Conservation (phyloP, 2,888 invertebrate species). For the Drosophila monieri region DNA sequence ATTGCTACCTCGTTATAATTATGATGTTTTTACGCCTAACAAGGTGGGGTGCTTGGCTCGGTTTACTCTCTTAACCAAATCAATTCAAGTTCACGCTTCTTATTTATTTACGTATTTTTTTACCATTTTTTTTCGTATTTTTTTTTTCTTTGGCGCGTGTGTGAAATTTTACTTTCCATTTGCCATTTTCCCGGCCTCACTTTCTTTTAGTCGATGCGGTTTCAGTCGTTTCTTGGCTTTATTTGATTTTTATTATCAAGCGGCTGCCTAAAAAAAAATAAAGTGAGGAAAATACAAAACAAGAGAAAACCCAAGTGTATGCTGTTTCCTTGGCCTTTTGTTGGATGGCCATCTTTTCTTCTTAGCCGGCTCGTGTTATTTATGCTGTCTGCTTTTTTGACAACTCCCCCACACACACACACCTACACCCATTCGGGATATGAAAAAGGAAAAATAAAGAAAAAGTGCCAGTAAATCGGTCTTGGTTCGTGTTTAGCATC, state of each 20-base stretch:
- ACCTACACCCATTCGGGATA: constrained; percentile 5
- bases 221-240: constrained; percentile 55
- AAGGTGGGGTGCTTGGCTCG: constrained; percentile 14
- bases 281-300: constrained; percentile 12
- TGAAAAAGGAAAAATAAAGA: constrained; percentile 37
- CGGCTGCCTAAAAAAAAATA: constrained; percentile 16
- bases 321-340: constrained; percentile 18
- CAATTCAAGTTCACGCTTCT: constrained; percentile 76
- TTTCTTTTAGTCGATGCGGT: constrained; percentile 41
- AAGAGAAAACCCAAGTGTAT: constrained; percentile 22
- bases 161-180: constrained; percentile 49
- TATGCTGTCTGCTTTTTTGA: constrained; percentile 66
- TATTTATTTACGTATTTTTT: constrained; percentile 38
- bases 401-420: constrained; percentile 10
- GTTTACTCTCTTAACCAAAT: constrained; percentile 66
- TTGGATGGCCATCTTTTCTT: constrained; percentile 34
- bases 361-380: constrained; percentile 62
- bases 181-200: constrained; percentile 30
- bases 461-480: constrained; percentile 68
- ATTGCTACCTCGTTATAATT: constrained; percentile 76
- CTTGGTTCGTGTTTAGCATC: constrained; percentile 72
- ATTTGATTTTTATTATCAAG: constrained; percentile 71
- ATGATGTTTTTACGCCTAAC: constrained; percentile 67
- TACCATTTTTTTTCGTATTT: constrained; percentile 11
- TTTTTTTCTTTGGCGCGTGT: constrained; percentile 49